Evolutionary conservation across 35 echinoderm and acorn worm species (phyloP), one percentile per base, ranked within the genome.

Genomic region (Strongylocentrotus purpuratus): DNA sequence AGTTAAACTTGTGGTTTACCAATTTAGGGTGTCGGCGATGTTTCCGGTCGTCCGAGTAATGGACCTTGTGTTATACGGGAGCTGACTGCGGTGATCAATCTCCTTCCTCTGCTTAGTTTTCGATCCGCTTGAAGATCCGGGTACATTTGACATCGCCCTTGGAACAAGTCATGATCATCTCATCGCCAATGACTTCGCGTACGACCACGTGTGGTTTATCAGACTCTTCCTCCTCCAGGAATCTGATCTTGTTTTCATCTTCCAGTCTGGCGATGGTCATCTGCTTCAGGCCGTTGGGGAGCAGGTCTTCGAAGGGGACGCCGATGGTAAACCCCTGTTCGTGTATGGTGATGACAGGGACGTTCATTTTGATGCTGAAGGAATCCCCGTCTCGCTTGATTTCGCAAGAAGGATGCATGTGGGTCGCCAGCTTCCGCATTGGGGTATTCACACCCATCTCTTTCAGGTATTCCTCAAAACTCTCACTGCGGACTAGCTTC

Each of bases 391-490:
- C 88, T 32, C 60, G 90, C 11, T 59, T 61, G 93, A 99, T 96
- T 4, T 99, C 96, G 92, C 97, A 97, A 5, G 98, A 98, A 55
- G 98, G 98, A 31, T 93, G 95, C 98, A 99, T 97, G 25, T 98
- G 93, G 17, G 90, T 55, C 5, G 98, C 98, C 7, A 97, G 94
- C 86, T 97, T 97, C 31, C 98, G 96, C 70, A 99, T 96, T 31
- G 97, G 97, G 11, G 96, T 33, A 35, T 92, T 96, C 41, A 99
- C 98, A 20, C 97, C 98, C 97, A 99, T 95, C 25, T 95, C 95
- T 48, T 97, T 95, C 96, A 99, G 95, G 71, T 99, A 99, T 25
- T 99, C 97, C 86, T 99, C 98, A 90, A 99, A 99, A 46, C 98
- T 98, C 46, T 99, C 98, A 50, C 98, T 99, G 31, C 95, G 96